Evolutionary conservation across 2,888 invertebrate genomes (phyloP).

Genomic region (Idaea straminata): DNA sequence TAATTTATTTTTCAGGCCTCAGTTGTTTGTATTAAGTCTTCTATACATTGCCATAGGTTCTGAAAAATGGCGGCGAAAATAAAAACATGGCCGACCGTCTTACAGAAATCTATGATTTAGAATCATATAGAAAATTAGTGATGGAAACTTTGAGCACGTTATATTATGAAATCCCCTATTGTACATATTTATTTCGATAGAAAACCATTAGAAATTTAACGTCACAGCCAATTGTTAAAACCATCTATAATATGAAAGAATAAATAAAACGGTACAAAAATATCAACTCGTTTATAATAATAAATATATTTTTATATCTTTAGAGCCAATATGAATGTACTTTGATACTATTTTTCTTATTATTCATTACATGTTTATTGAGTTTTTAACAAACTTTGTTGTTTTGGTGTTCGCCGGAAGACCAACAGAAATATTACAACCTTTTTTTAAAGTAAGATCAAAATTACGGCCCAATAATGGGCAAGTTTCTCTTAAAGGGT

Average conservation of each 20-base stretch:
- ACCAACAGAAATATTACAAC: neutral
- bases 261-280: slow-evolving; percentile 5
- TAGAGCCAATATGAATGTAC: slow-evolving; percentile 3
- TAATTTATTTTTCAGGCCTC: too few relatives aligned
- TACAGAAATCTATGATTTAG: neutral
- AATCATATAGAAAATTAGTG: neutral
- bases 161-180: neutral
- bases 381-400: neutral
- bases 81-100: too few relatives aligned
- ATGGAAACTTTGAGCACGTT: neutral
- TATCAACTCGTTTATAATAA: slow-evolving; percentile 2
- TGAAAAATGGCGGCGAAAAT: too few relatives aligned
- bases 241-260: slow-evolving; percentile 1
- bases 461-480: too few relatives aligned
- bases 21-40: too few relatives aligned
- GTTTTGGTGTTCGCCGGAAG: neutral
- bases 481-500: too few relatives aligned
- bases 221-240: slow-evolving; percentile 5
- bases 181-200: neutral
- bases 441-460: too few relatives aligned
- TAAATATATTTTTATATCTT: slow-evolving; percentile 1
- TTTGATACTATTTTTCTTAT: neutral
- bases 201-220: slow-evolving; percentile 2
- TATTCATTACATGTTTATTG: neutral
- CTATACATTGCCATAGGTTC: too few relatives aligned